These are phyloP conservation scores for Clitarchus hookeri DNA, from an alignment of 2,888 invertebrate species.

Conservation along the genomic window DNA sequence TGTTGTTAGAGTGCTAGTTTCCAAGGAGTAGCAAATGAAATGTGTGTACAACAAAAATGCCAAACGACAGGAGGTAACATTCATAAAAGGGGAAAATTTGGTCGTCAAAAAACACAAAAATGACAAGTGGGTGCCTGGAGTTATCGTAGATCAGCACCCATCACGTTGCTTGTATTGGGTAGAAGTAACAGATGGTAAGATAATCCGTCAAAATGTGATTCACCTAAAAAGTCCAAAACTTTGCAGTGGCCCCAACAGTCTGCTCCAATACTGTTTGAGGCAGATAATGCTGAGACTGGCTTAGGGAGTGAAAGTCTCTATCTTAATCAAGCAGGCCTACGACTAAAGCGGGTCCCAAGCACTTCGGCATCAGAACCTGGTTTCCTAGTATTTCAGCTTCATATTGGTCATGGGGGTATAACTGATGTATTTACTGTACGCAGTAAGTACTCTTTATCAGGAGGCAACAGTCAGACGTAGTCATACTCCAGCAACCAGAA, in stretches of 20 bases:
- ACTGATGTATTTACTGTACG: not conserved
- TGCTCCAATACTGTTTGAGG: not conserved
- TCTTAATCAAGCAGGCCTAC: not conserved
- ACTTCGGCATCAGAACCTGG: not conserved
- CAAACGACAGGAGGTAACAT: not conserved
- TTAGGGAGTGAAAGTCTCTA: not conserved
- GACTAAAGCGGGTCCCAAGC: not conserved
- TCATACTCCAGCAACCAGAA: not conserved
- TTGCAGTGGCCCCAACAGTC: not conserved
- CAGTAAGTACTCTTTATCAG: not conserved
- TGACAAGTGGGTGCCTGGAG: not conserved
- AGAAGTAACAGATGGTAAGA: not conserved
- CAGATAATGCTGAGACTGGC: not conserved
- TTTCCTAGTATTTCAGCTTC: not conserved
- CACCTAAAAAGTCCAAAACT: not conserved
- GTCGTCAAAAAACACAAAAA: not conserved
- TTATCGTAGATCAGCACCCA: not conserved
- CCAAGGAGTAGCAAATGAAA: not conserved
- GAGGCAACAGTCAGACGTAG: not conserved
- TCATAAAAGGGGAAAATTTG: not conserved
- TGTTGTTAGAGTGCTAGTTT: not conserved
- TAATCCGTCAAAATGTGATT: not conserved
- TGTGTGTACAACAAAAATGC: not conserved
- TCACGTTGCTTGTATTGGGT: not conserved
- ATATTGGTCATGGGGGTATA: not conserved